Base-by-base conservation (phyloP, 2,888 invertebrate species). In the Leptopilina drosophilae region DNA sequence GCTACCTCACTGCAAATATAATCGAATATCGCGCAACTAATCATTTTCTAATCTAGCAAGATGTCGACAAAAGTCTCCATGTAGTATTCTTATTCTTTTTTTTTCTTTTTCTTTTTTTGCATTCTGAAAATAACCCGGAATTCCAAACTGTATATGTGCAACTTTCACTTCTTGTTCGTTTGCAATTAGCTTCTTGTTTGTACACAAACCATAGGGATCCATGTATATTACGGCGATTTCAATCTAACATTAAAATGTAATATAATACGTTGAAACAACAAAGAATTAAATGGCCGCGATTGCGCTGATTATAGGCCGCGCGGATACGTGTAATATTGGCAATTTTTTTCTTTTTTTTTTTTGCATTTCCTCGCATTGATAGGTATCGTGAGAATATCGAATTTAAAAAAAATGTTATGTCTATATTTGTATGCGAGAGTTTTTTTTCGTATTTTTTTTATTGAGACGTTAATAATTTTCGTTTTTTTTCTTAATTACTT, bases 241-340 rank as follows among this genome's bases (percentile, higher is more conserved):
- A 66, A 40, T 66, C 65, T 66, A 66, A 42, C 65, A 66, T 66
- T 66, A 66, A 66, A 66, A 66, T 66, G 42, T 42, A 66, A 66
- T 66, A 66, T 66, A 66, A 66, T 66, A 66, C 65, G 14, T 66
- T 14, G 40, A 3, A 42, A 66, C 65, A 66, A 66, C 65, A 66
- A 66, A 66, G 65, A 66, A 66, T 66, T 66, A 66, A 66, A 66
- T 66, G 42, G 8, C 65, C 40, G 42, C 40, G 65, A 66, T 66
- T 14, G 65, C 40, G 40, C 14, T 15, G 65, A 66, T 66, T 66
- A 42, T 66, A 66, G 15, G n/a, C n/a, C n/a, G 8, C 40, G n/a
- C 40, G n/a, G n/a, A 7, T 40, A 42, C 65, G 65, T 66, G 65
- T 66, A 66, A 42, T 66, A 42, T 40, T 40, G 40, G 42, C 40